Evolutionary conservation across 1,140 invertebrate genomes (phyloP).

Genomic region (Drosophila suzukii): DNA sequence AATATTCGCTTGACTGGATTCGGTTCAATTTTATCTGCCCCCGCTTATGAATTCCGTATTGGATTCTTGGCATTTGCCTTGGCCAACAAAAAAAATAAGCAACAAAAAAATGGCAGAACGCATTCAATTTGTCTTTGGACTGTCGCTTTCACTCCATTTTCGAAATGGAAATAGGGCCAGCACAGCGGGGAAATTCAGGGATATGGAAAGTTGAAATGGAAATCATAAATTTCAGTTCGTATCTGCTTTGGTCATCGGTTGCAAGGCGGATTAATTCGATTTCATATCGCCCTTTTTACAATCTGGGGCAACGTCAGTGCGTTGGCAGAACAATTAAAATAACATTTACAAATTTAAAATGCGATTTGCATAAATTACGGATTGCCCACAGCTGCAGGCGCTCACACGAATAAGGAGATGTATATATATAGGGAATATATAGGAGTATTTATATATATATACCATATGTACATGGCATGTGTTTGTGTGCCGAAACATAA

Average conservation of each 20-base stretch:
- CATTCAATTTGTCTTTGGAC: conserved; percentile 61
- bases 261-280: conserved; percentile 19
- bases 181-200: conserved; percentile 13
- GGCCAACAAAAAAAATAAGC: conserved; percentile 15
- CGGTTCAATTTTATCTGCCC: conserved; percentile 35
- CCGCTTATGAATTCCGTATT: conserved; percentile 50
- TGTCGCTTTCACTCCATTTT: conserved; percentile 33
- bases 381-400: conserved; percentile 19
- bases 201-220: conserved; percentile 20
- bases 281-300: conserved; percentile 4
- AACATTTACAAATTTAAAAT: conserved; percentile 66
- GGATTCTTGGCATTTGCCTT: conserved; percentile 51
- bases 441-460: neutral
- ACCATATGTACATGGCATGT: conserved; percentile 5
- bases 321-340: conserved; percentile 67
- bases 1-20: conserved; percentile 27
- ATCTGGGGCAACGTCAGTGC: conserved; percentile 13
- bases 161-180: conserved; percentile 12
- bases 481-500: conserved; percentile 41
- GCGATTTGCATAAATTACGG: conserved; percentile 63
- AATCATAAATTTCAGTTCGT: conserved; percentile 48
- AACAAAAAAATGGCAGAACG: conserved; percentile 41
- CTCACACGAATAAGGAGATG: conserved; percentile 24
- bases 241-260: conserved; percentile 23
- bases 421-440: neutral